These are phyloP conservation scores for Danio jaintianensis DNA, from an alignment of 2,797 vertebrate genomes.

Conservation along the genomic window DNA sequence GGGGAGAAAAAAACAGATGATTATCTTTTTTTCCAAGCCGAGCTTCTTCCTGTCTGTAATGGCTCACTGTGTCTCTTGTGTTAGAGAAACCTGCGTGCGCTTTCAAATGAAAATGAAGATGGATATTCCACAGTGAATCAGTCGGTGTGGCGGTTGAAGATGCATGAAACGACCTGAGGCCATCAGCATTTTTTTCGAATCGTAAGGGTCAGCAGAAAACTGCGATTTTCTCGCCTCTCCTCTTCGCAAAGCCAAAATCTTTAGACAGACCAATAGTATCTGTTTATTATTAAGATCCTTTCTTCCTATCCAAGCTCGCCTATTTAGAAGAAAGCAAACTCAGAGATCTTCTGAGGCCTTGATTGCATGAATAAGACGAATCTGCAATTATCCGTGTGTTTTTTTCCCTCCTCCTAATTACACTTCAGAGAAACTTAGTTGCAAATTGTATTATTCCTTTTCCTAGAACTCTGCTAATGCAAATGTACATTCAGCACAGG, in stretches of 20 bases:
- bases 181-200: slow-evolving; percentile 69
- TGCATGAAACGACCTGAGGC: slow-evolving; percentile 70
- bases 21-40: slow-evolving; percentile 59
- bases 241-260: slow-evolving; percentile 65
- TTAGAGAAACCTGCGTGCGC: slow-evolving; percentile 58
- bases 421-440: slow-evolving; percentile 53
- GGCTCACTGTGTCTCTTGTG: slow-evolving; percentile 57
- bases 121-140: slow-evolving; percentile 76
- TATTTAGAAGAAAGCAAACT: neutral
- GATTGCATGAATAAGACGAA: slow-evolving; percentile 71
- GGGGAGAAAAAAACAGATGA: slow-evolving; percentile 54
- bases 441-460: slow-evolving; percentile 32
- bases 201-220: slow-evolving; percentile 75
- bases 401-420: slow-evolving; percentile 55
- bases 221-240: slow-evolving; percentile 55
- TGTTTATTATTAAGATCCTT: slow-evolving; percentile 74
- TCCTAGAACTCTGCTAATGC: slow-evolving; percentile 45
- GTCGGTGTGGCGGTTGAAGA: slow-evolving; percentile 78
- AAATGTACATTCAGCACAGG: slow-evolving; percentile 60
- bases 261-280: slow-evolving; percentile 73
- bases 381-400: slow-evolving; percentile 66
- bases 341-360: slow-evolving; percentile 64
- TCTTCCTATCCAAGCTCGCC: slow-evolving; percentile 57
- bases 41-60: slow-evolving; percentile 59
- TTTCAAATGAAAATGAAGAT: slow-evolving; percentile 72